Evolutionary conservation across 2,888 invertebrate species (phyloP).

Genomic region (Heliconius aoede): DNA sequence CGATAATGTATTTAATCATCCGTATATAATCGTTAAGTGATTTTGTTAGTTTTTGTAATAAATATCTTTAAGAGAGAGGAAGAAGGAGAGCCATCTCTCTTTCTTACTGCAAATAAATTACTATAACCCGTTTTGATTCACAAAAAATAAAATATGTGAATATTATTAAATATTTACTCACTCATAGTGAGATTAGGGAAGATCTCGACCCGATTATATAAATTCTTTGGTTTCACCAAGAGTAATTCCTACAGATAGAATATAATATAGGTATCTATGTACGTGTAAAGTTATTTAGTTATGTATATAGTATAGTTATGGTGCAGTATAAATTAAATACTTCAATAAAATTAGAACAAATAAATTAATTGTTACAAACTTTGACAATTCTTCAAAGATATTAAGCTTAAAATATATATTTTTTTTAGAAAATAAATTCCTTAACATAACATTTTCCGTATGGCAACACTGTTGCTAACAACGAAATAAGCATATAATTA

Average conservation of each 20-base stretch:
- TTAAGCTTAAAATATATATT: background rate
- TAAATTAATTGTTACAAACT: no score
- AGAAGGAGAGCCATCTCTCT: no score
- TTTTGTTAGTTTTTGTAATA: background rate
- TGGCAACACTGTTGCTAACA: conserved; percentile 16
- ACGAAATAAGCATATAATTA: background rate
- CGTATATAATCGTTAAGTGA: background rate
- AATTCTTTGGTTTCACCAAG: no score
- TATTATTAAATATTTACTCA: no score
- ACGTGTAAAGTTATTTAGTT: no score
- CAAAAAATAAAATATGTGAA: background rate
- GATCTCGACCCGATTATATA: no score
- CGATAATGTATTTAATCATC: background rate
- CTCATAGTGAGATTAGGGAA: no score
- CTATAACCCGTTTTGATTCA: background rate
- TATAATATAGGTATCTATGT: background rate
- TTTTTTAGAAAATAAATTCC: background rate
- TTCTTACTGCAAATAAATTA: no score
- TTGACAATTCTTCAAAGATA: no score
- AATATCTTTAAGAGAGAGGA: background rate
- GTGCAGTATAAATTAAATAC: background rate
- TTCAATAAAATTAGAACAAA: background rate
- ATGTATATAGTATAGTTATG: background rate
- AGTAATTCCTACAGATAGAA: no score
- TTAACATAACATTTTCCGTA: background rate